Evolutionary conservation across 2,797 vertebrate species (phyloP), one percentile per base, ranked within the genome.

Genomic region (Diplodus sargus): DNA sequence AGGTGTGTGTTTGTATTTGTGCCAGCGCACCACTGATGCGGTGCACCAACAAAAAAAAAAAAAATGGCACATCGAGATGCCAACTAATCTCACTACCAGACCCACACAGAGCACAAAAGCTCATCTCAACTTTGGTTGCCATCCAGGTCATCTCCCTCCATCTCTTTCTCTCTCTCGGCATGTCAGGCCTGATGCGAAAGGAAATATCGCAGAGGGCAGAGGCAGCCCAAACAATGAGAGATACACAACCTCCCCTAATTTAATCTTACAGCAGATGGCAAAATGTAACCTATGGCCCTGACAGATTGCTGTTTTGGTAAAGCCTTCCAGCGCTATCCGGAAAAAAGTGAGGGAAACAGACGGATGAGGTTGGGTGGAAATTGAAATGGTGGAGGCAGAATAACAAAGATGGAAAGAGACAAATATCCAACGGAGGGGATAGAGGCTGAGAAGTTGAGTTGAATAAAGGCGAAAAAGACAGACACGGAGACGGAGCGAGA

Each of bases 251-350:
- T 91, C 79, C 77, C 72, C 82, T 93, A 93, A 94, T 94, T 93
- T 88, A 88, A 94, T 93, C 77, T 89, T 84, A 90, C 80, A 91
- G 89, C 95, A 95, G 94, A 95, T 95, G 93, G 93, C 87, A 89
- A 90, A 93, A 87, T 72, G 81, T 92, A 92, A 94, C 93, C 93
- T 93, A 82, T 94, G 93, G 87, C 93, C 92, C 78, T 86, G 90
- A 89, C 93, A 95, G 93, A 95, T 94, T 95, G 92, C 87, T 91
- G 90, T 93, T 91, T 93, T 88, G 92, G 89, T 87, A 86, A 91
- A 94, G 84, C 89, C 91, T 90, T 93, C 89, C 88, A 91, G 87
- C 89, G 45, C 81, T 74, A 85, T 75, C 75, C 45, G 43, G 74
- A 60, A 39, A 34, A 83, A 85, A 85, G 83, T 72, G 70, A 81